Conservation (phyloP, 2,797 vertebrate species). For the Sebastes trivittatus region DNA sequence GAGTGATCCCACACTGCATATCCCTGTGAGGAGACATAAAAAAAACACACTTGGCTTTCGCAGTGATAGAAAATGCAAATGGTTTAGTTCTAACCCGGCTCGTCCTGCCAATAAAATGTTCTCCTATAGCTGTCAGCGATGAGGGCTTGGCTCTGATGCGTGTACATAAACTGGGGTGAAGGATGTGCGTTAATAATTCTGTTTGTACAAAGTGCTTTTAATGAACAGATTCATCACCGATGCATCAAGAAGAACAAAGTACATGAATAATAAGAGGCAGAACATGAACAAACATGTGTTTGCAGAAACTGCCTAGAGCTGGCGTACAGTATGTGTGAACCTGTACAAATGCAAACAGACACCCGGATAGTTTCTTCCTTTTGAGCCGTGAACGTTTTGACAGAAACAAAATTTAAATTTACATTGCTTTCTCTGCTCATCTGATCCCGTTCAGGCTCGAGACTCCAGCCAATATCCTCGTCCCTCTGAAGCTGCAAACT, state of each 20-base stretch:
- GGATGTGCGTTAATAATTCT: neutral
- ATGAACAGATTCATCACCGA: neutral
- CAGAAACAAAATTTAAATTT: constrained; percentile 21
- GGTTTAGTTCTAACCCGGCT: neutral
- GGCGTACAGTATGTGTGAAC: neutral
- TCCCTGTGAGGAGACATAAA: constrained; percentile 31
- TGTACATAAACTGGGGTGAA: constrained; percentile 9
- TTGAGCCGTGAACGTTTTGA: constrained; percentile 7
- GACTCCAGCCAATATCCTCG: constrained; percentile 7
- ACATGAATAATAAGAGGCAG: neutral
- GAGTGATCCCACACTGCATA: constrained; percentile 24
- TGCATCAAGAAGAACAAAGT: neutral
- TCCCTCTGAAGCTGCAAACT: constrained; percentile 27
- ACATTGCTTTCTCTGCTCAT: constrained; percentile 12
- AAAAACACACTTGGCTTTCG: constrained; percentile 17
- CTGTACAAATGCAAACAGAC: neutral
- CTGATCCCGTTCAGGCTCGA: constrained; percentile 14
- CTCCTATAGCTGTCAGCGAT: constrained; percentile 7
- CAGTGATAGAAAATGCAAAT: constrained; percentile 5
- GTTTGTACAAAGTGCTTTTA: constrained; percentile 1
- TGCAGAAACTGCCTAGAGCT: neutral
- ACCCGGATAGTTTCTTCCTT: neutral
- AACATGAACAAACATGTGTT: neutral
- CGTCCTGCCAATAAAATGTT: constrained; percentile 40
- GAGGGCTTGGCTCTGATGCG: neutral